A percentile compares a stretch with the other conserved stretches of the same genome.
phyloP scores from a whole-genome alignment of 2,888 invertebrate species.

The Lasioglossum oenotherae region DNA sequence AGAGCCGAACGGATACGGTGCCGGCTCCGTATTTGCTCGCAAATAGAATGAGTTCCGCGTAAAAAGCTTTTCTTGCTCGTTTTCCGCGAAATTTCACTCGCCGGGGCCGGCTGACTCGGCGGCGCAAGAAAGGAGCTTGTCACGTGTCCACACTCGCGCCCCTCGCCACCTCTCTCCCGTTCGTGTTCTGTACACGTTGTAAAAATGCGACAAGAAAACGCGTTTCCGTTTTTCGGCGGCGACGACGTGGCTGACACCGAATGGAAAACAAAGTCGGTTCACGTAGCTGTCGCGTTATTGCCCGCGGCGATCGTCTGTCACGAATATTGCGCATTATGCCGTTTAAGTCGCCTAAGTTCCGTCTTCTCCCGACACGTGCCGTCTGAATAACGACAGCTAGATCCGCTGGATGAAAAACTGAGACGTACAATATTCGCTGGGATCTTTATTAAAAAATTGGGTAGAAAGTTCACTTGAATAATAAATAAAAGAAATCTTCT shows the following conservation, averaged over 20 bases:
- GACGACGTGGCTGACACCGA: conserved; percentile 8
- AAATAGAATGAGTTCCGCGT: conserved; percentile 37
- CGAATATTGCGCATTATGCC: conserved; percentile 16
- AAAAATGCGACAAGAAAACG: conserved; percentile 34
- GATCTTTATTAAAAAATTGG: no score
- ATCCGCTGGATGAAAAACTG: no score
- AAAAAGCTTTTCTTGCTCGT: conserved; percentile 33
- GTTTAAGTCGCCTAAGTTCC: background rate
- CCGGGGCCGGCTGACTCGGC: conserved; percentile 18
- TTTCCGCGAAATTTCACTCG: conserved; percentile 36
- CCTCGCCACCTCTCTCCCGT: background rate
- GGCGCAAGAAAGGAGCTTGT: conserved; percentile 29
- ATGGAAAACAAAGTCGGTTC: conserved; percentile 18
- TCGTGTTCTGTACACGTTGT: conserved; percentile 10
- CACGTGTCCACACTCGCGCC: conserved; percentile 12
- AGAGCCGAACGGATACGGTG: conserved; percentile 29
- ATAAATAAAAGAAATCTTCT: no score
- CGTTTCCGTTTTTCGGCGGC: conserved; percentile 5
- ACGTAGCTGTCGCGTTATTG: conserved; percentile 26
- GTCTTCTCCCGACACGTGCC: no score
- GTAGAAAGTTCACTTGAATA: no score
- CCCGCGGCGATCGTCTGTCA: conserved; percentile 10
- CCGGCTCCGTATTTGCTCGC: conserved; percentile 33
- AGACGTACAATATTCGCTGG: no score
- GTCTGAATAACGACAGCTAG: no score